Conservation (phyloP, 2,797 vertebrate species). For the Danio choprae region DNA sequence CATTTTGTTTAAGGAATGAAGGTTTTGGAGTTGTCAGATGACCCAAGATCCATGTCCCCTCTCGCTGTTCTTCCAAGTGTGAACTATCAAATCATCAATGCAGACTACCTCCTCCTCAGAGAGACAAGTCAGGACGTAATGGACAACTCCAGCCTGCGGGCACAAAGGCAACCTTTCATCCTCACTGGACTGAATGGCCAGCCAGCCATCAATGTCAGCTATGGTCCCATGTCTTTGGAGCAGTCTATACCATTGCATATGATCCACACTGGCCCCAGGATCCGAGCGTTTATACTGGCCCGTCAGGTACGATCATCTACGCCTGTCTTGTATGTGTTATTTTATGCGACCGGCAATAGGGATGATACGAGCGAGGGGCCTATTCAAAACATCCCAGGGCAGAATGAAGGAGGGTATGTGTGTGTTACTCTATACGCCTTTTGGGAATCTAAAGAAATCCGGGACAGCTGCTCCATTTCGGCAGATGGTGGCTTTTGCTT, state of each 20-base stretch:
- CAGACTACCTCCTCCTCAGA: slow-evolving; percentile 87
- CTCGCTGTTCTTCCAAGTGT: slow-evolving; percentile 85
- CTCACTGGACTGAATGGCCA: slow-evolving; percentile 79
- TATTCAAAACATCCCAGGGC: slow-evolving; percentile 45
- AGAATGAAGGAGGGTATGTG: slow-evolving; percentile 69
- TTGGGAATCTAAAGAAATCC: slow-evolving; percentile 86
- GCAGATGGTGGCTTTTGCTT: slow-evolving; percentile 87
- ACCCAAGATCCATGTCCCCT: slow-evolving; percentile 75
- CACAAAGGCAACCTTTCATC: slow-evolving; percentile 85
- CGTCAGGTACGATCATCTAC: slow-evolving; percentile 82
- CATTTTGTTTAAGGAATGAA: slow-evolving; percentile 54
- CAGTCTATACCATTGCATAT: slow-evolving; percentile 83
- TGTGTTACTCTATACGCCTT: slow-evolving; percentile 91
- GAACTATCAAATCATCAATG: slow-evolving; percentile 85
- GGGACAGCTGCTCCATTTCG: slow-evolving; percentile 81
- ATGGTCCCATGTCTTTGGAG: slow-evolving; percentile 84
- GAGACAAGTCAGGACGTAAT: slow-evolving; percentile 81
- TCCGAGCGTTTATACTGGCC: slow-evolving; percentile 82
- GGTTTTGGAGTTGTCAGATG: slow-evolving; percentile 78
- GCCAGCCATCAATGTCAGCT: slow-evolving; percentile 86
- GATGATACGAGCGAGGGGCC: slow-evolving; percentile 39
- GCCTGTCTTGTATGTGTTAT: slow-evolving; percentile 88
- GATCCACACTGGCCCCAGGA: slow-evolving; percentile 77
- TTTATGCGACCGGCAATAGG: slow-evolving; percentile 81
- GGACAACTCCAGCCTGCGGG: slow-evolving; percentile 86